Base-by-base conservation (phyloP, 2,113 vertebrate species). In the Lichenostomus cassidix region DNA sequence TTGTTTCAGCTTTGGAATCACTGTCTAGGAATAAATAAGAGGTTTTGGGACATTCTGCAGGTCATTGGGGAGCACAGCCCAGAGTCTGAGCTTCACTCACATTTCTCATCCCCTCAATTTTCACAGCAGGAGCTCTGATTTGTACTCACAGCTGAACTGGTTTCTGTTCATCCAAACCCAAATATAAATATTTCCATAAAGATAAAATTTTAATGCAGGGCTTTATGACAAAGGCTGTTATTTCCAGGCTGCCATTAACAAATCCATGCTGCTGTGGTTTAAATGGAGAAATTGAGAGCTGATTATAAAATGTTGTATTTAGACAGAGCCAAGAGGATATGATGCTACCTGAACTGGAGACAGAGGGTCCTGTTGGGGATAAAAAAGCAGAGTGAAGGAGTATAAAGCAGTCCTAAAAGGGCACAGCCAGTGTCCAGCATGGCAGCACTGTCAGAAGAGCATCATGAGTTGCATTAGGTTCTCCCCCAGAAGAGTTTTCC, bases 151-250 rank as follows among this genome's bases (percentile, higher is more conserved):
- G 59, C 10, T 2, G 63, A 86, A 41, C 64, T 67, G 39, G 63
- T 88, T 74, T 92, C 86, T 93, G 68, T 90, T 92, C 92, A 89
- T 90, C 76, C 68, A 83, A 90, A 63, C 11, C 52, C 52, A 89
- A 83, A 83, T 50, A 65, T 84, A 93, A 95, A 88, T 92, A 94
- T 92, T 89, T 92, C 50, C 76, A 92, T 77, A 83, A 89, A 95
- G 71, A 92, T 92, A 90, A 94, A 83, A 88, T 67, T 81, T 96
- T 95, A 86, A 92, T 87, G 76, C 71, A 31, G 58, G 59, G 24
- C 46, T 90, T 93, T 88, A 93, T 83, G 86, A 81, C 24, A 39
- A 86, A 80, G 31, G 80, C 42, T 86, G 55, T 70, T 83, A 88
- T 83, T 90, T 90, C 76, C 83, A 77, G 76, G 71, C 73, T 93